Conservation (phyloP, 1,140 invertebrate species). For the Diprion similis region DNA sequence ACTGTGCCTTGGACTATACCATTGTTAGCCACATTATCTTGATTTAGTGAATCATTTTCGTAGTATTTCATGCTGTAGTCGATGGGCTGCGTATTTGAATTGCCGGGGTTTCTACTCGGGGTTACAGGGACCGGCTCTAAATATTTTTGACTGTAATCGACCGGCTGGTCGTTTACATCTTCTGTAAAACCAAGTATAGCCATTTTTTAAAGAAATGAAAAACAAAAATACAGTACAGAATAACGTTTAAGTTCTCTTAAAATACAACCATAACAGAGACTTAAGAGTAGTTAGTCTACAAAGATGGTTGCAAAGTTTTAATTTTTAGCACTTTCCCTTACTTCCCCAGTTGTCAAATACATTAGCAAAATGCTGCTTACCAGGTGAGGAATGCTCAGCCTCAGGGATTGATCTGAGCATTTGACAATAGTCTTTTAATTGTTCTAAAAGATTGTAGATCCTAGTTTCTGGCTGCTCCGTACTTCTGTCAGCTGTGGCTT, state of each 20-base stretch:
- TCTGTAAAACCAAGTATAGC: conserved; percentile 22
- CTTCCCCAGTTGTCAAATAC: background rate
- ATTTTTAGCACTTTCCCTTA: too few species aligned
- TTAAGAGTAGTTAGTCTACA: too few species aligned
- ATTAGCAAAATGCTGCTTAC: background rate
- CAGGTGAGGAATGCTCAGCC: background rate
- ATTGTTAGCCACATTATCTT: conserved; percentile 13
- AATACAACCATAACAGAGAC: too few species aligned
- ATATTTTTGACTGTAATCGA: conserved; percentile 55
- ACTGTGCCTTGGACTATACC: background rate
- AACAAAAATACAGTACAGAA: too few species aligned
- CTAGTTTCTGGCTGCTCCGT: conserved; percentile 3
- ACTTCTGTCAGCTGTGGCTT: background rate
- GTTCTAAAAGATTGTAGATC: background rate
- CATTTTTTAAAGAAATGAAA: too few species aligned
- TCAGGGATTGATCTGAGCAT: background rate
- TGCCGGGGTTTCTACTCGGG: conserved; percentile 30
- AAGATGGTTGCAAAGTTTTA: too few species aligned
- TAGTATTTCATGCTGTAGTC: conserved; percentile 5
- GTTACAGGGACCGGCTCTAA: conserved; percentile 36
- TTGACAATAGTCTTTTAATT: background rate
- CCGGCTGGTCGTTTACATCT: conserved; percentile 46
- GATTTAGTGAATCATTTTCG: conserved; percentile 40
- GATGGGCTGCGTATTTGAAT: conserved; percentile 22
- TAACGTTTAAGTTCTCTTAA: too few species aligned